These are phyloP conservation scores for Phortica okadai DNA, from an alignment of 2,888 invertebrate species.

Conservation along the genomic window DNA sequence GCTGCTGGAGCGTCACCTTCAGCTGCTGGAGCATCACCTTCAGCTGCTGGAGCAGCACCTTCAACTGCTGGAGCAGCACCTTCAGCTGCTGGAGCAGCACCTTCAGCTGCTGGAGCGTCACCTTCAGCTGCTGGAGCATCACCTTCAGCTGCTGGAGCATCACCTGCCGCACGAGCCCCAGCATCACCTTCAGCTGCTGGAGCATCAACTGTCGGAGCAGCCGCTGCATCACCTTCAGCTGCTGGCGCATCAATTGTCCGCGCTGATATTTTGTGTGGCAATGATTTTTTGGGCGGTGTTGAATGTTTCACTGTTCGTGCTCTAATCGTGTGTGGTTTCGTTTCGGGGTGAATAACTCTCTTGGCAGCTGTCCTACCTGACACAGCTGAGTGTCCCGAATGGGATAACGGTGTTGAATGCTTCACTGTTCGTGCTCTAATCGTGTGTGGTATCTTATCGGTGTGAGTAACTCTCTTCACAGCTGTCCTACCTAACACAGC, in stretches of 20 bases:
- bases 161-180: too few relatives aligned
- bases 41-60: not conserved
- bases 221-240: not conserved
- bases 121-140: not conserved
- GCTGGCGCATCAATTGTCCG: not conserved
- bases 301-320: not conserved
- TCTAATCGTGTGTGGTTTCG: not conserved
- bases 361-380: too few relatives aligned
- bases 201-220: not conserved
- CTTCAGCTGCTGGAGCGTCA: slow-evolving; percentile 5
- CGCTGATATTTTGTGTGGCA: too few relatives aligned
- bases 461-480: too few relatives aligned
- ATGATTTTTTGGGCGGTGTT: not conserved
- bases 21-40: not conserved
- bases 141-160: not conserved
- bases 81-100: too few relatives aligned
- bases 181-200: not conserved
- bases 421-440: not conserved
- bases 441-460: too few relatives aligned
- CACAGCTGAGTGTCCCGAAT: too few relatives aligned
- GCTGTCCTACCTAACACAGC: too few relatives aligned
- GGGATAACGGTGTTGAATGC: not conserved
- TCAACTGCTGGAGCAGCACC: not conserved
- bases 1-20: too few relatives aligned
- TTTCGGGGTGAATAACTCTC: too few relatives aligned